Percentiles rank a stretch among this genome's conserved stretches.
phyloP scores from a whole-genome alignment of 2,113 vertebrate genomes.

The Alouatta palliata region DNA sequence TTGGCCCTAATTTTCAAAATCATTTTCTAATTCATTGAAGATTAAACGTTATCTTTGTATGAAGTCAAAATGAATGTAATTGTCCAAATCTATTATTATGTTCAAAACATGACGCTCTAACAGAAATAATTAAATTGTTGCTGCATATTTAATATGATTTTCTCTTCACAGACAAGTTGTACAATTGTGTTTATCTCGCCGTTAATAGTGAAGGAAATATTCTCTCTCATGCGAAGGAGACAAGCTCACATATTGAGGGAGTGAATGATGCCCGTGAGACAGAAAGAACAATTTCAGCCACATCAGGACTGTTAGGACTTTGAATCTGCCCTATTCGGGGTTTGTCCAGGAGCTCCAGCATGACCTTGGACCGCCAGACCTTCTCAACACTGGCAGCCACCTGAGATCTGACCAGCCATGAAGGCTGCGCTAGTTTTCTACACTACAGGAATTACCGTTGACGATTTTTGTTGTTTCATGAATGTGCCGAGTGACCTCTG shows the following conservation, averaged over 20 bases:
- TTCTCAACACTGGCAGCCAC: not conserved
- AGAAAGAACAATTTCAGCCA: not conserved
- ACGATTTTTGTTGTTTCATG: not conserved
- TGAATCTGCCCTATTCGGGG: not conserved
- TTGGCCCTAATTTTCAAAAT: not conserved
- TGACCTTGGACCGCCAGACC: not conserved
- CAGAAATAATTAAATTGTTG: not conserved
- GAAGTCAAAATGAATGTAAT: not conserved
- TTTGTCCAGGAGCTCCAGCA: not conserved
- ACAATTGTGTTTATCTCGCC: slow-evolving; percentile 93
- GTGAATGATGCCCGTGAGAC: slow-evolving; percentile 65
- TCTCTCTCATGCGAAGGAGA: slow-evolving; percentile 83
- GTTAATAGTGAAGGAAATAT: slow-evolving; percentile 87
- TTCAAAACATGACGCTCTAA: not conserved
- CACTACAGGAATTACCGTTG: not conserved
- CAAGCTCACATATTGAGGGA: slow-evolving; percentile 65
- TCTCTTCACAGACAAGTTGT: slow-evolving; percentile 89
- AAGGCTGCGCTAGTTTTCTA: not conserved
- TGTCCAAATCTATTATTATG: not conserved
- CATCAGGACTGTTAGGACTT: not conserved
- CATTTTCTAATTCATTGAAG: not conserved
- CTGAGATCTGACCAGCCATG: not conserved
- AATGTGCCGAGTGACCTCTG: not conserved
- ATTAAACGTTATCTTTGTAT: not conserved
- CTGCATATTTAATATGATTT: not conserved